Base-by-base conservation (phyloP, 2,797 vertebrate species). In the Anniella stebbinsi region DNA sequence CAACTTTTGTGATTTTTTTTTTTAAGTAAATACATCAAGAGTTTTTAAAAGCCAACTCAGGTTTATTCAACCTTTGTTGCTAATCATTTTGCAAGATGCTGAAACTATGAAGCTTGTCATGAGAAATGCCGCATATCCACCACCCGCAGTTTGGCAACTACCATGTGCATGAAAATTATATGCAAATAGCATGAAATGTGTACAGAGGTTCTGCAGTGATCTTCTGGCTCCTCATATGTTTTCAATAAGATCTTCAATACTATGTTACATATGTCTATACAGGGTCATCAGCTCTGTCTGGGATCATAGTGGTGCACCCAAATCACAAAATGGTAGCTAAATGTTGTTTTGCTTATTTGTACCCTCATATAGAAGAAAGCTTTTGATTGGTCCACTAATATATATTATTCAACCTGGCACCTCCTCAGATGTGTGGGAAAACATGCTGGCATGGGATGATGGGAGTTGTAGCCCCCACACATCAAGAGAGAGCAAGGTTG, bases 321-420 rank as follows among this genome's bases (percentile, higher is more conserved):
- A 92, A 80, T 95, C 91, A 92, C n/a, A 90, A 87, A 84, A 89
- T 0, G 0, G 38, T 93, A 92, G 92, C 93, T 93, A 87, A 69
- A 0, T 88, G 90, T 92, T 94, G 87, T 92, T 86, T 4, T 90
- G 96, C 92, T 91, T 93, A 91, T 90, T 94, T 92, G 91, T 92
- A 92, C 84, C 78, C 48, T 88, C 83, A 28, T 94, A 87, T 92
- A 84, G 94, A 4, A 57, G 93, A 95, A 87, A 91, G 86, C 81
- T 91, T 92, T 91, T 0, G 0, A 86, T 87, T 70, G 67, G 38
- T 93, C 90, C 91, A 89, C 80, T 12, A 13, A 76, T 41, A 41
- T 76, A 45, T 76, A 21, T 75, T 75, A 6, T 23, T 18, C 36
- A 75, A 75, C 17, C 38, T 75, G 51, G 51, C 51, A 10, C 41